Conservation (phyloP, 2,113 vertebrate genomes). For the Chelonoidis abingdonii region DNA sequence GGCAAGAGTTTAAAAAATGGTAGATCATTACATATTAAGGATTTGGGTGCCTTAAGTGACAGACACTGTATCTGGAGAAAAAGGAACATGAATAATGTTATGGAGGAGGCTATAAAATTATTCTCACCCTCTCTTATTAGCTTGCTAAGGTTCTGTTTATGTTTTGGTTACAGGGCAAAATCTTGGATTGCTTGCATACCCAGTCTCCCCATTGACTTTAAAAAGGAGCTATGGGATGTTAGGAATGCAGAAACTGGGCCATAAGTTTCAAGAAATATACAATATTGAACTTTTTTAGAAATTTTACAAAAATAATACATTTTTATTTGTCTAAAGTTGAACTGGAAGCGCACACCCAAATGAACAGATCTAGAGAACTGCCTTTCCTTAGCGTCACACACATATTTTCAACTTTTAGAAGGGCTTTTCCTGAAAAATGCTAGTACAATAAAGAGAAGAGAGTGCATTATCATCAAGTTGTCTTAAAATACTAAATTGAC, state of each 20-base stretch:
- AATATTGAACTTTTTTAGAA: background rate
- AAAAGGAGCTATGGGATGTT: background rate
- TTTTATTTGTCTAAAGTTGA: background rate
- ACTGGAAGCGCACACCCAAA: background rate
- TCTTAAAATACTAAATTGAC: background rate
- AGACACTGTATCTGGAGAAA: background rate
- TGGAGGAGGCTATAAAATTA: background rate
- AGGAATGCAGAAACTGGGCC: background rate
- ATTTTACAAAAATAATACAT: background rate
- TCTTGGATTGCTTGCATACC: background rate
- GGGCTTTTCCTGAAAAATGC: background rate
- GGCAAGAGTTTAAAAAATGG: conserved; percentile 16
- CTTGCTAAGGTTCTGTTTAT: background rate
- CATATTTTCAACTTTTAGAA: background rate
- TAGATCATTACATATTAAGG: conserved; percentile 26
- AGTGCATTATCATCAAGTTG: background rate
- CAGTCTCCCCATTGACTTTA: background rate
- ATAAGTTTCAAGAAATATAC: background rate
- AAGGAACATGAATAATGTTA: background rate
- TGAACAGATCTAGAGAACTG: background rate
- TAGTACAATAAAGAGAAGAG: background rate
- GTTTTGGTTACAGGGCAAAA: background rate
- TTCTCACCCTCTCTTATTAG: background rate
- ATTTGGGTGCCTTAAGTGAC: background rate
- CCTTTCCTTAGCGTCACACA: background rate